Evolutionary conservation across 2,797 vertebrate genomes (phyloP).

Genomic region (Sebastolobus alascanus): DNA sequence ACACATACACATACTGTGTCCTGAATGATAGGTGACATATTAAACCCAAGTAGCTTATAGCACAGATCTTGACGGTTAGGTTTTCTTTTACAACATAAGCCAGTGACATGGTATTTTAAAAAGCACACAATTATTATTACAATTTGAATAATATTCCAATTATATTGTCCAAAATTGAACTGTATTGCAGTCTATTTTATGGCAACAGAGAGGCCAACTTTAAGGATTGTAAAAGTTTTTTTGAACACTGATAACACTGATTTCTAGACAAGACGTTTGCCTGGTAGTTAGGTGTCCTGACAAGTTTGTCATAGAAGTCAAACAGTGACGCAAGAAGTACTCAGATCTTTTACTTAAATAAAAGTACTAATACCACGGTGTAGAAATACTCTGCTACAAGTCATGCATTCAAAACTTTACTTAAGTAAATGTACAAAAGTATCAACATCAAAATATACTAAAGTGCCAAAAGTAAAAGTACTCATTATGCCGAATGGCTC

Average conservation of each 20-base stretch:
- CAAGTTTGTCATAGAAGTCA: constrained; percentile 2
- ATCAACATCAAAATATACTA: too few relatives aligned
- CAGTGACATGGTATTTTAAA: neutral
- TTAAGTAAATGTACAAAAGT: too few relatives aligned
- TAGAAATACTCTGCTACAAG: too few relatives aligned
- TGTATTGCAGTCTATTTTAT: neutral
- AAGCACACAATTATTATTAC: neutral
- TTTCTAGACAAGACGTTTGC: neutral
- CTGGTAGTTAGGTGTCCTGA: neutral
- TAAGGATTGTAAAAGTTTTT: neutral
- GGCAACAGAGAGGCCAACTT: neutral
- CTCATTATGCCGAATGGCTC: too few relatives aligned
- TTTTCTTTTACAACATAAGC: neutral
- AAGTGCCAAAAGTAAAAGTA: too few relatives aligned
- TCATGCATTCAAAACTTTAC: too few relatives aligned
- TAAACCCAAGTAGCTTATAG: neutral
- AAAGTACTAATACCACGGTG: too few relatives aligned
- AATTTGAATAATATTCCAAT: neutral
- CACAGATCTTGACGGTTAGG: neutral
- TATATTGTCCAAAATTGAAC: neutral
- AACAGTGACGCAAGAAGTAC: too few relatives aligned
- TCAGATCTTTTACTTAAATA: too few relatives aligned
- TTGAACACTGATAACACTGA: neutral
- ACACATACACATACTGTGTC: neutral
- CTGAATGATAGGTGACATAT: neutral